Conservation (phyloP, 2,888 invertebrate genomes). For the Polyommatus icarus region DNA sequence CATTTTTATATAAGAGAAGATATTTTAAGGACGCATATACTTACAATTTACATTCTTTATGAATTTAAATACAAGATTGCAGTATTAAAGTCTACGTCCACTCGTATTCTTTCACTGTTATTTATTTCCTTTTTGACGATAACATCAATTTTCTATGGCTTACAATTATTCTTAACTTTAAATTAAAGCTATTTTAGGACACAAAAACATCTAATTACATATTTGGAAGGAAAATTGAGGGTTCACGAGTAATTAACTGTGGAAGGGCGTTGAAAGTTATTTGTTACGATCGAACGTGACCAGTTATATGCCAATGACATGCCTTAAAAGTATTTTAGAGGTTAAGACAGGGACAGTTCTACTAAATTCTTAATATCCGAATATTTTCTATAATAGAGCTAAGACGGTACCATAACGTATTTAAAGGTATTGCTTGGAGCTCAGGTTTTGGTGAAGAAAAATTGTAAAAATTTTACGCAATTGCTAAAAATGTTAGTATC, state of each 20-base stretch:
- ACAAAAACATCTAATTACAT: not conserved
- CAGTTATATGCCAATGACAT: conserved; percentile 8
- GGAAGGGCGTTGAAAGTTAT: conserved; percentile 4
- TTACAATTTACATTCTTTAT: too few relatives aligned
- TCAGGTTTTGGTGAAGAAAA: too few relatives aligned
- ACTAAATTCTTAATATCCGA: not conserved
- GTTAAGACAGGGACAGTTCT: not conserved
- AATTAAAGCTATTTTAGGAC: not conserved
- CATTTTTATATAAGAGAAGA: too few relatives aligned
- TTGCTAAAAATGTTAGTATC: not conserved
- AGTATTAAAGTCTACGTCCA: too few relatives aligned
- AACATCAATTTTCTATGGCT: too few relatives aligned
- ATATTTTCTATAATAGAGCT: not conserved
- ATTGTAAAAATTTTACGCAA: too few relatives aligned
- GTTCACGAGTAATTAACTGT: conserved; percentile 4
- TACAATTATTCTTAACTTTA: not conserved
- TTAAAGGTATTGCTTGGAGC: too few relatives aligned
- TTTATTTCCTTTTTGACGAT: too few relatives aligned
- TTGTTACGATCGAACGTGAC: not conserved
- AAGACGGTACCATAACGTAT: too few relatives aligned
- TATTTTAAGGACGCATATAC: too few relatives aligned
- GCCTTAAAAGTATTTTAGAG: not conserved
- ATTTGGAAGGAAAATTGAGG: not conserved
- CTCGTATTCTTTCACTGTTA: too few relatives aligned
- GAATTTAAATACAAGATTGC: too few relatives aligned